A percentile compares a stretch with the other conserved stretches of the same genome.
Evolutionary conservation across 2,888 invertebrate species (phyloP).

Genomic region (Drosophila meridionalis): DNA sequence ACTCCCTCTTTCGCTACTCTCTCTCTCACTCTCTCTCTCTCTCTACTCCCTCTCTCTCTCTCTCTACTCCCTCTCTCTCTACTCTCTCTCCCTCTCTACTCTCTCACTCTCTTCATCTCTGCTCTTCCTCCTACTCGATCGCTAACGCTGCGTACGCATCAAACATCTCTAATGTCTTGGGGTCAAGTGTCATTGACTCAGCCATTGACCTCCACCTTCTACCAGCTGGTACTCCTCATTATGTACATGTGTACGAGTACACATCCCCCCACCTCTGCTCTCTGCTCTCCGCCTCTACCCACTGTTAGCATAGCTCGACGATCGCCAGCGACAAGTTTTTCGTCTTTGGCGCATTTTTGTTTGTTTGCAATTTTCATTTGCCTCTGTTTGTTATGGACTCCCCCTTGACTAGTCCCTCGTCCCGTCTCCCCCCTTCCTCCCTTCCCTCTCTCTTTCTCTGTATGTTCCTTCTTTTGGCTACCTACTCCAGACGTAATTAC

Average conservation of each 20-base stretch:
- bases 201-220: constrained; percentile 71
- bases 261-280: background rate
- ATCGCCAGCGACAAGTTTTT: constrained; percentile 61
- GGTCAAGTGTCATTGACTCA: constrained; percentile 72
- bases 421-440: background rate
- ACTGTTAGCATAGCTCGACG: constrained; percentile 13
- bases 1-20: background rate
- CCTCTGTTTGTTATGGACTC: constrained; percentile 43
- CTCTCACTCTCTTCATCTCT: background rate
- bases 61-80: background rate
- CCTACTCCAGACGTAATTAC: constrained; percentile 43
- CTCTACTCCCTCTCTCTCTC: background rate
- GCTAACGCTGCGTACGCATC: background rate
- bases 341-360: constrained; percentile 64
- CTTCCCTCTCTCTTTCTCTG: background rate
- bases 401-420: too few species aligned
- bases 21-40: background rate
- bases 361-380: constrained; percentile 69
- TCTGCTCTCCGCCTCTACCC: background rate
- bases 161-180: constrained; percentile 22
- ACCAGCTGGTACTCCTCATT: constrained; percentile 10
- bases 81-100: background rate
- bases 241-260: background rate
- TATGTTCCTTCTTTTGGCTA: background rate
- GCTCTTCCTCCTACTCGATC: background rate